These are phyloP conservation scores for Apamea monoglypha DNA, from an alignment of 2,888 invertebrate genomes.

Conservation along the genomic window DNA sequence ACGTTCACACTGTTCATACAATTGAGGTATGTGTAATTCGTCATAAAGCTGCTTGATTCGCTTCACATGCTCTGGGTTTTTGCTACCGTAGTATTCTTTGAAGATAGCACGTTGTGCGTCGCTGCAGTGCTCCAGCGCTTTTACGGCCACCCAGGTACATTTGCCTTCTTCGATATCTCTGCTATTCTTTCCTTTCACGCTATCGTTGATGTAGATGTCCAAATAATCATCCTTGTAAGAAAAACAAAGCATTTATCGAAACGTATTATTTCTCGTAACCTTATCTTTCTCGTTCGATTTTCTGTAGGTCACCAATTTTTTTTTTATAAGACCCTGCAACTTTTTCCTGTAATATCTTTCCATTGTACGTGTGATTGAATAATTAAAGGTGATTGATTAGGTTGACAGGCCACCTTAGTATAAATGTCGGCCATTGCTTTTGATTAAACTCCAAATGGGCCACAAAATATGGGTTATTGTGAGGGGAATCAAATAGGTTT, in stretches of 20 bases:
- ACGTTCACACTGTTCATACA: slow-evolving; percentile 29
- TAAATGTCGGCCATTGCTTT: neutral
- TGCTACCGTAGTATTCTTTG: slow-evolving; percentile 92
- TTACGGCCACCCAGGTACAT: slow-evolving; percentile 97
- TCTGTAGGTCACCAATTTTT: neutral
- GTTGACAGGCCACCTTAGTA: neutral
- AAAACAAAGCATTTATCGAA: neutral
- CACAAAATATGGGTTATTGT: neutral
- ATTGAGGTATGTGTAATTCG: slow-evolving; percentile 90
- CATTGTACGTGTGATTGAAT: neutral
- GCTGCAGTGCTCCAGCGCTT: slow-evolving; percentile 94
- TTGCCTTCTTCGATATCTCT: slow-evolving; percentile 97
- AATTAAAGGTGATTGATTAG: neutral
- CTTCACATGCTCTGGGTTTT: slow-evolving; percentile 91
- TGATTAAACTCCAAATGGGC: neutral
- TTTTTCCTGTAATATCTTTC: neutral
- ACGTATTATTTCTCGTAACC: neutral
- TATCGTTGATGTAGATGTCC: slow-evolving; percentile 37
- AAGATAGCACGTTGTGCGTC: slow-evolving; percentile 89
- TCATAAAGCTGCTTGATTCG: slow-evolving; percentile 80
- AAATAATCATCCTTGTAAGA: slow-evolving; percentile 45
- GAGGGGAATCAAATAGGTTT: neutral
- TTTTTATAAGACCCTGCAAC: neutral
- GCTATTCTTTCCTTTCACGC: slow-evolving; percentile 79
- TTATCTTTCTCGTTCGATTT: neutral